Evolutionary conservation across 2,888 invertebrate species (phyloP), one percentile per base, ranked within the genome.

Genomic region (Diarsia mendica): DNA sequence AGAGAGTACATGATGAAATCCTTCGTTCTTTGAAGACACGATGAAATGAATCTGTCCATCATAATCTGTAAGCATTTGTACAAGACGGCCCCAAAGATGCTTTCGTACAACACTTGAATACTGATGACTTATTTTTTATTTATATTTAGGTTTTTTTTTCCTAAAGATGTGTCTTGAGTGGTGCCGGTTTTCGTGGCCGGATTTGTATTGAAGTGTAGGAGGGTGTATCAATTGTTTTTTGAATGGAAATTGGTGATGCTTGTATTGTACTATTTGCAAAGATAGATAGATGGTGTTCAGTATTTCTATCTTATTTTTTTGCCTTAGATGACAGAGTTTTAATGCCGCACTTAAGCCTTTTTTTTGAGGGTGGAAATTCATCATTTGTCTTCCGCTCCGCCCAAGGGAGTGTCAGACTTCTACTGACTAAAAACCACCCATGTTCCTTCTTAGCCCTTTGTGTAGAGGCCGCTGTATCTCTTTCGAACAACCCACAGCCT

Each of bases 61-160:
- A 90, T 88, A 89, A 91, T 91, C 90, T 91, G 90, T 86, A 82
- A 90, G 89, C 87, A 90, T 91, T 89, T 89, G 87, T 89, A 83
- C 82, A 83, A 83, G 86, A 82, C 80, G 83, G 84, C 82, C 86
- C 85, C 83, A 84, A 89, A 85, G 87, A 83, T 85, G 86, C 84
- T 84, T 79, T 81, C 74, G 83, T 70, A 86, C 88, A 63, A 70
- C 74, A 67, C 83, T 84, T 83, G 87, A 89, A 88, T 88, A 89
- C 86, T 82, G 78, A 89, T 83, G 65, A 79, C 83, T 76, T 84
- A 83, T 89, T 87, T 87, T 84, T 88, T 88, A 87, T 88, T 84
- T 87, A 79, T 88, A 79, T 88, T 84, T 84, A 75, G 73, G 44
- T 76, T 64, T 79, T 79, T 80, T 84, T 82, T 78, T 75, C 49